These are phyloP conservation scores for Blomia tropicalis DNA, from an alignment of 2,888 invertebrate genomes.

Conservation along the genomic window DNA sequence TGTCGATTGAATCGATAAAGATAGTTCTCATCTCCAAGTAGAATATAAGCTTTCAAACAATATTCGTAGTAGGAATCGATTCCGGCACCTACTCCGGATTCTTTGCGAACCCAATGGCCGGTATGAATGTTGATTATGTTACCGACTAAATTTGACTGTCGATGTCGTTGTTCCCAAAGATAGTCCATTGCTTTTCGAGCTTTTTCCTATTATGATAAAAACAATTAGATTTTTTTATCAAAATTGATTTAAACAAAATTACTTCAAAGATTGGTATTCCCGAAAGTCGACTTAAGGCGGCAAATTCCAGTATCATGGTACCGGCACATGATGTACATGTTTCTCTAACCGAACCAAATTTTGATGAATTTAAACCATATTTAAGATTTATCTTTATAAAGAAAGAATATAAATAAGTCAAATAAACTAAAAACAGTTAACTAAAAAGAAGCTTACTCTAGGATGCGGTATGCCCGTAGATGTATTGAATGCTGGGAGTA, in stretches of 20 bases:
- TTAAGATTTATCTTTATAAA: slow-evolving; percentile 54
- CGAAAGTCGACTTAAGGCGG: slow-evolving; percentile 76
- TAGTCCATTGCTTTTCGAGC: slow-evolving; percentile 92
- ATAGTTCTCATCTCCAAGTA: slow-evolving; percentile 77
- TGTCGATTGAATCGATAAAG: slow-evolving; percentile 83
- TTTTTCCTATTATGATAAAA: slow-evolving; percentile 39
- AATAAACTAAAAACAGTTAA: not conserved
- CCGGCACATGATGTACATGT: slow-evolving; percentile 98
- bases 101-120: slow-evolving; percentile 90
- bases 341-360: slow-evolving; percentile 58
- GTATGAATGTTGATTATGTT: slow-evolving; percentile 93
- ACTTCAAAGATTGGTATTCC: slow-evolving; percentile 74
- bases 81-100: slow-evolving; percentile 95
- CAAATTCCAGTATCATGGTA: slow-evolving; percentile 93
- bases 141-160: slow-evolving; percentile 82
- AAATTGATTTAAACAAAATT: not conserved
- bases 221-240: not conserved
- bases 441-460: slow-evolving; percentile 44
- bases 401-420: not conserved
- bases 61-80: slow-evolving; percentile 99
- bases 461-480: slow-evolving; percentile 92
- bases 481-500: slow-evolving; percentile 95
- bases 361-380: slow-evolving; percentile 60
- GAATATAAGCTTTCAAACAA: slow-evolving; percentile 86
- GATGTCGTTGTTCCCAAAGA: slow-evolving; percentile 81